Evolutionary conservation across 37 sponge, comb jelly and placozoan genomes (phyloP), one percentile per base, ranked within the genome.

Genomic region (Ephydatia muelleri): DNA sequence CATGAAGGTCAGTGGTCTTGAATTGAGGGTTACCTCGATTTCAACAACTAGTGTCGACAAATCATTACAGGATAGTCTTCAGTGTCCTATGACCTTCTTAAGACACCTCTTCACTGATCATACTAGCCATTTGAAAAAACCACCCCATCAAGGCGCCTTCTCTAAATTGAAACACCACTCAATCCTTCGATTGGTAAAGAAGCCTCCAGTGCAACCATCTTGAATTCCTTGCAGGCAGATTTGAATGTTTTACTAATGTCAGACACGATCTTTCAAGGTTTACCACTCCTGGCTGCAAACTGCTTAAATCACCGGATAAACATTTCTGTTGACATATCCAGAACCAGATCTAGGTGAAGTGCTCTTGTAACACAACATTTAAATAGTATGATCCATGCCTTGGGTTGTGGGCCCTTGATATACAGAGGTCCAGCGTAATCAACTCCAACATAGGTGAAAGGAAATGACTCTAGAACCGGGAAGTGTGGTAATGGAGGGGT

Each of bases 251-350:
- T n/a, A n/a, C n/a, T n/a, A n/a, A n/a, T n/a, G n/a, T n/a, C n/a
- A n/a, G n/a, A n/a, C n/a, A n/a, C n/a, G n/a, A n/a, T n/a, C n/a
- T n/a, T n/a, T n/a, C n/a, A n/a, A n/a, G n/a, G n/a, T n/a, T n/a
- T 34, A 25, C 88, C 88, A 82, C 88, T 73, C 69, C 88, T 88
- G 47, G 88, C 88, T 38, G 88, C 26, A 57, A 88, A 88, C 30
- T 73, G 49, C 79, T 69, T 88, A 72, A 83, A 23, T 23, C 84
- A 82, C 25, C 77, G 39, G 43, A 88, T 38, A 34, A 88, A 88
- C 57, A 75, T 32, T n/a, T 83, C 67, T 23, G 84, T 37, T 29
- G 84, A 74, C 57, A 83, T 43, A 23, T 57, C 65, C 27, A 49
- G 37, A 31, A 83, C 84, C 25, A 83, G 29, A 39, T 83, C 76